These are phyloP conservation scores for Eubasilissa splendida DNA, from an alignment of 2,888 invertebrate genomes.

Conservation along the genomic window DNA sequence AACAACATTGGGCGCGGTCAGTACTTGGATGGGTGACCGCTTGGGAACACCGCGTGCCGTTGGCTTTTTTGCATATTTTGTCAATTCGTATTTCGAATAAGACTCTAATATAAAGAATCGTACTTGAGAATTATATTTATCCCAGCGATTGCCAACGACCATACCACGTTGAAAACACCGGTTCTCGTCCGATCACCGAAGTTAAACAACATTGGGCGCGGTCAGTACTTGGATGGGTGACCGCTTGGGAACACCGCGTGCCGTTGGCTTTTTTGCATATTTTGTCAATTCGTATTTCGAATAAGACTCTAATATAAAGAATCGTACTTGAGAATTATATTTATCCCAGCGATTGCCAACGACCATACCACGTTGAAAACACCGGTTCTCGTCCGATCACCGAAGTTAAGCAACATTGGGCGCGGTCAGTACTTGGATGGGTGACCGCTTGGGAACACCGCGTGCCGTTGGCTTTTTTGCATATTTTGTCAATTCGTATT, in stretches of 20 bases:
- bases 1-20: slow-evolving; percentile 61
- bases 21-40: slow-evolving; percentile 67
- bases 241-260: slow-evolving; percentile 66
- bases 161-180: slow-evolving; percentile 60
- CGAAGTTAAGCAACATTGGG: slow-evolving; percentile 70
- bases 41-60: slow-evolving; percentile 65
- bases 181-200: slow-evolving; percentile 61
- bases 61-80: slow-evolving; percentile 48
- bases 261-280: slow-evolving; percentile 59
- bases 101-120: too few species aligned
- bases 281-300: too few species aligned
- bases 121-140: too few species aligned
- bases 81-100: too few species aligned
- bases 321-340: too few species aligned
- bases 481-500: too few species aligned
- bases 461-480: too few species aligned
- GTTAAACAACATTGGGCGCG: slow-evolving; percentile 60
- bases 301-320: too few species aligned
- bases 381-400: slow-evolving; percentile 69
- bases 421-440: slow-evolving; percentile 67
- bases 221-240: slow-evolving; percentile 67
- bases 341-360: too few species aligned
- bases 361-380: too few species aligned
- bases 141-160: slow-evolving; percentile 49
- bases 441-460: slow-evolving; percentile 65